Evolutionary conservation across 2,797 vertebrate species (phyloP).

Genomic region (Paratrypauchen microcephalus): DNA sequence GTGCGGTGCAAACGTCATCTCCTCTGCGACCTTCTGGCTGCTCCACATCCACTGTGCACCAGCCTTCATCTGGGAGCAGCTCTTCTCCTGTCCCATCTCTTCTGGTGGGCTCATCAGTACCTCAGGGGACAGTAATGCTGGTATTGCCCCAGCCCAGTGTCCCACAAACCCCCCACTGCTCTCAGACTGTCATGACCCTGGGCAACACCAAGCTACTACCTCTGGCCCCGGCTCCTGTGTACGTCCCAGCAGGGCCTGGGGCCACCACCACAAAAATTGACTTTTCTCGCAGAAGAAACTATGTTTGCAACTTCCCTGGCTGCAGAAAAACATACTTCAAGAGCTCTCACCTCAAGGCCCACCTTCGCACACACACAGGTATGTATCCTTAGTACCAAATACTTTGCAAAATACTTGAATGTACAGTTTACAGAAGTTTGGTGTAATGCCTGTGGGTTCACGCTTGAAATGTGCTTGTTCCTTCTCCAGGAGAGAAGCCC

Average conservation of each 20-base stretch:
- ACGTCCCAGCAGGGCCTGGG: constrained; percentile 84
- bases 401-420: constrained; percentile 26
- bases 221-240: constrained; percentile 91
- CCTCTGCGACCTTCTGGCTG: constrained; percentile 76
- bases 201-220: constrained; percentile 92
- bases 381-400: constrained; percentile 1
- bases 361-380: constrained; percentile 98
- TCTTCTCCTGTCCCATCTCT: constrained; percentile 74
- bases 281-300: constrained; percentile 94
- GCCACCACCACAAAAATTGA: constrained; percentile 81
- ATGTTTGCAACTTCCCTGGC: constrained; percentile 89
- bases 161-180: constrained; percentile 74
- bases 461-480: constrained; percentile 39
- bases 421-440: neutral
- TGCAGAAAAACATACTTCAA: constrained; percentile 99
- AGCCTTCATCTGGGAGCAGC: constrained; percentile 59
- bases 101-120: constrained; percentile 84
- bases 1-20: constrained; percentile 69
- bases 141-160: constrained; percentile 88
- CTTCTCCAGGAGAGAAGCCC: constrained; percentile 89
- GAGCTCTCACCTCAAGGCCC: constrained; percentile 98
- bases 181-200: constrained; percentile 83
- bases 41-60: constrained; percentile 77
- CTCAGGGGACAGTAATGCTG: constrained; percentile 93
- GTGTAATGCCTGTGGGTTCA: neutral